Percentiles rank a stretch among this genome's conserved stretches.
Evolutionary conservation across 1,140 invertebrate species (phyloP).

Genomic region (Cydia strobilella): DNA sequence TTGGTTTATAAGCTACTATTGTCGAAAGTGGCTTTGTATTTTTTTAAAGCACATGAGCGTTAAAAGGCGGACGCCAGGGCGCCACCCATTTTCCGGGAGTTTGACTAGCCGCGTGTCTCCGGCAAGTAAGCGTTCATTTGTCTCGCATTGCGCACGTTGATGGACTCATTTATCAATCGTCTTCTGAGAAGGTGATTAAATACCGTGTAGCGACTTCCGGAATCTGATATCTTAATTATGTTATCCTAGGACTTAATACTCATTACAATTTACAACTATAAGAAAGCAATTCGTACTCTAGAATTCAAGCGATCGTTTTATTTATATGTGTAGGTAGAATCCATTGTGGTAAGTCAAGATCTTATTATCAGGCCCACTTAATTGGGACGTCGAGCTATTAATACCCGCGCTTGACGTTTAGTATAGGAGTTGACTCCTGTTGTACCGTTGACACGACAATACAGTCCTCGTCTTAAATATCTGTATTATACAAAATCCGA

Average conservation of each 20-base stretch:
- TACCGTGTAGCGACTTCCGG: not conserved
- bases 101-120: conserved; percentile 35
- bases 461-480: not conserved
- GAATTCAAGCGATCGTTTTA: not conserved
- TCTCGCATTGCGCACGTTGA: conserved; percentile 39
- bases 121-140: conserved; percentile 40
- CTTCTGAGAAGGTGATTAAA: conserved; percentile 6
- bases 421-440: not conserved
- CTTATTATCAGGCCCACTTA: conserved; percentile 9
- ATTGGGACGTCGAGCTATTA: conserved; percentile 15
- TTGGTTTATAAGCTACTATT: not conserved
- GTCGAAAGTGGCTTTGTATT: not conserved
- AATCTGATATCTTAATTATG: not conserved
- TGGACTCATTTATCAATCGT: conserved; percentile 42
- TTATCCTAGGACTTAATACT: not conserved
- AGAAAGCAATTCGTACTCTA: not conserved
- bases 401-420: not conserved
- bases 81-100: conserved; percentile 38
- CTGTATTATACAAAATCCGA: not conserved
- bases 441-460: not conserved
- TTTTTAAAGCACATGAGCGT: not conserved
- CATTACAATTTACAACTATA: not conserved
- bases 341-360: conserved; percentile 17
- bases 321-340: not conserved
- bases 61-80: conserved; percentile 20